phyloP scores from a whole-genome alignment of 2,113 vertebrate species.

The Spilogale gracilis region DNA sequence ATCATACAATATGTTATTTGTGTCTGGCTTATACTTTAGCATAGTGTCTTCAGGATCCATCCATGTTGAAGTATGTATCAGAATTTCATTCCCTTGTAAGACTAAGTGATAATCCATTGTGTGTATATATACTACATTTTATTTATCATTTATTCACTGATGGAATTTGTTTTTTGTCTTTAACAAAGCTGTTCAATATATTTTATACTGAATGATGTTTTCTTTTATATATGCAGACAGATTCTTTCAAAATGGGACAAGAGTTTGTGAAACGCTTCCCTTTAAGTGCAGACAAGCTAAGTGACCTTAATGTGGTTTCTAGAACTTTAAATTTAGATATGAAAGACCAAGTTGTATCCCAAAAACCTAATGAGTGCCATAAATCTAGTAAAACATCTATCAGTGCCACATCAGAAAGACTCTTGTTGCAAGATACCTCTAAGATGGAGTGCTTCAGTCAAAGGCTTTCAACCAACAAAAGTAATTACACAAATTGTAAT shows the following conservation, averaged over 20 bases:
- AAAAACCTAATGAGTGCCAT: conserved; percentile 79
- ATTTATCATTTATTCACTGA: not conserved
- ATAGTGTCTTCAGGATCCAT: conserved; percentile 9
- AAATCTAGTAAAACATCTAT: conserved; percentile 77
- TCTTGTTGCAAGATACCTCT: conserved; percentile 83
- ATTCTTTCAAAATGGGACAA: conserved; percentile 97
- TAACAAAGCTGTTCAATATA: conserved; percentile 24
- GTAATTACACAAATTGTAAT: conserved; percentile 73
- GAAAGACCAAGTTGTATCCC: conserved; percentile 70
- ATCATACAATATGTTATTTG: not conserved
- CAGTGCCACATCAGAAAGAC: conserved; percentile 80
- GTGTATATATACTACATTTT: not conserved
- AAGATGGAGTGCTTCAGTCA: conserved; percentile 85
- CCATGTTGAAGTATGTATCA: not conserved
- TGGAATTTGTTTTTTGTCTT: conserved; percentile 22
- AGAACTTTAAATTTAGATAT: conserved; percentile 85
- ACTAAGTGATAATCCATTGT: not conserved
- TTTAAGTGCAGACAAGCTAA: conserved; percentile 85
- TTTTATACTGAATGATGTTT: conserved; percentile 56
- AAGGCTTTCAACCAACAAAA: conserved; percentile 87
- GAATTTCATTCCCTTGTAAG: not conserved
- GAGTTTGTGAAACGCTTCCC: conserved; percentile 90
- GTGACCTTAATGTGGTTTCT: conserved; percentile 85
- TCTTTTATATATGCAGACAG: conserved; percentile 88
- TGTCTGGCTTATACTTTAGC: conserved; percentile 17